Percentiles rank a stretch among this genome's conserved stretches.
Evolutionary conservation across 1,140 invertebrate genomes (phyloP).

Genomic region (Gryllus bimaculatus): DNA sequence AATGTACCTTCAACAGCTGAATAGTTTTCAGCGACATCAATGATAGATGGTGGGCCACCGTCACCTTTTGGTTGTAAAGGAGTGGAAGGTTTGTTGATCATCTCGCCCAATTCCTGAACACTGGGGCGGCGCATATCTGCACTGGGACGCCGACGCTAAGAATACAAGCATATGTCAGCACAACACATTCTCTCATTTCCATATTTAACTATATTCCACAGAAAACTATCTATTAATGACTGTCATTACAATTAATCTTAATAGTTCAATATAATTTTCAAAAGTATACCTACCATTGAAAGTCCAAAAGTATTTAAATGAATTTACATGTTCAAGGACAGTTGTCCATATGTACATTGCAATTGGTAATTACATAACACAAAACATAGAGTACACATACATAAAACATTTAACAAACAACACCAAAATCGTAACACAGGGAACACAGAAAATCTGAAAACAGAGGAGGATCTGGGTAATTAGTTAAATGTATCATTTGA

Average conservation of each 20-base stretch:
- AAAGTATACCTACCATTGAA: background rate
- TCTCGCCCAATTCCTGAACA: conserved; percentile 76
- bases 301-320: background rate
- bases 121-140: conserved; percentile 75
- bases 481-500: background rate
- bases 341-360: no score
- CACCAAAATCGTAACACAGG: background rate
- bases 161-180: no score
- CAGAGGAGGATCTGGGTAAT: background rate
- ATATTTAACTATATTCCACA: no score
- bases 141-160: conserved; percentile 73
- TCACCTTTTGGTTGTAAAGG: conserved; percentile 67
- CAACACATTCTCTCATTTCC: no score
- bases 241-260: no score
- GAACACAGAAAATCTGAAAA: background rate
- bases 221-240: no score
- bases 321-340: no score
- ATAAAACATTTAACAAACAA: conserved; percentile 1
- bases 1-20: conserved; percentile 77
- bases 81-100: conserved; percentile 81
- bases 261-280: no score
- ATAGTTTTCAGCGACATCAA: conserved; percentile 83
- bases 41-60: conserved; percentile 72
- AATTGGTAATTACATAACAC: no score
- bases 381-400: background rate